Conservation (phyloP, 2,888 invertebrate genomes). For the Cataglyphis altisquamis region DNA sequence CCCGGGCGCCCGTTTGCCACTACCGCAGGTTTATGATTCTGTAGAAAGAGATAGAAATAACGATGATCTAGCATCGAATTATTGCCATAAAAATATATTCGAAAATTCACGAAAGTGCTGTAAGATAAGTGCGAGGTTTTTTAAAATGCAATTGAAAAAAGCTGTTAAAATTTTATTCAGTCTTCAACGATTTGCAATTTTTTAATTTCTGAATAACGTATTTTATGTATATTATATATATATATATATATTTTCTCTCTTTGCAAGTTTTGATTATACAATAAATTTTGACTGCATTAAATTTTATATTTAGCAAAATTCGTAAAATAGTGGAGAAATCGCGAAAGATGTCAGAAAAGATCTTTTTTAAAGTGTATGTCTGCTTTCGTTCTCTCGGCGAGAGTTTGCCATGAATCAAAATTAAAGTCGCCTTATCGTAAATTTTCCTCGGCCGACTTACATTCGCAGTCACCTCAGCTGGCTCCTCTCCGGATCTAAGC, state of each 20-base stretch:
- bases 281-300: not conserved
- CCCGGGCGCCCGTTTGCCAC: conserved; percentile 78
- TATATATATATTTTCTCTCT: not conserved
- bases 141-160: not conserved
- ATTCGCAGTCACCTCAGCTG: conserved; percentile 48
- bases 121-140: not conserved
- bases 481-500: conserved; percentile 72
- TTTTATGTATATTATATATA: not conserved
- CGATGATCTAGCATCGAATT: conserved; percentile 35
- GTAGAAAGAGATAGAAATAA: conserved; percentile 70
- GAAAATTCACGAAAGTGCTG: not conserved
- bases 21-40: conserved; percentile 82
- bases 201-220: conserved; percentile 1
- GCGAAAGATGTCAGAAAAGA: conserved; percentile 51
- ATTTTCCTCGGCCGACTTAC: conserved; percentile 68
- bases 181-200: not conserved
- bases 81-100: conserved; percentile 19
- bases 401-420: conserved; percentile 81
- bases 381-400: conserved; percentile 32
- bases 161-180: not conserved
- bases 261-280: not conserved
- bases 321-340: conserved; percentile 11
- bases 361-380: conserved; percentile 27
- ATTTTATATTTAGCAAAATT: conserved; percentile 34
- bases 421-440: conserved; percentile 81